Conservation (phyloP, 2,888 invertebrate species). For the Microctonus aethiopoides region DNA sequence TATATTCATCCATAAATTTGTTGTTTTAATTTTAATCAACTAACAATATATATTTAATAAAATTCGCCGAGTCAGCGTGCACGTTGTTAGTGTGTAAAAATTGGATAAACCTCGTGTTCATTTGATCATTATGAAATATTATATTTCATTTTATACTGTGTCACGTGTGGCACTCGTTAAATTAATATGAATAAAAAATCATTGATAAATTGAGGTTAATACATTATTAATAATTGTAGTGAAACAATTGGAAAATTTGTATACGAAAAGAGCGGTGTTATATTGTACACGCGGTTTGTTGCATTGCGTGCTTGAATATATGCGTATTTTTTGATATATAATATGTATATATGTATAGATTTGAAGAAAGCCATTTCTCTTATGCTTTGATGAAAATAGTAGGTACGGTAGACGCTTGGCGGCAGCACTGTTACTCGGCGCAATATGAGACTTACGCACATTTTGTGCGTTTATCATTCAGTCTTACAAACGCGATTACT, state of each 20-base stretch:
- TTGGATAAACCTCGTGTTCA: conserved; percentile 38
- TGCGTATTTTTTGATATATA: no score
- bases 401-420: conserved; percentile 29
- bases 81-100: conserved; percentile 21
- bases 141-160: conserved; percentile 4
- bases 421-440: conserved; percentile 14
- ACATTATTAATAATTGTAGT: background rate
- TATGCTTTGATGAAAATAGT: conserved; percentile 34
- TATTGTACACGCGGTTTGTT: conserved; percentile 31
- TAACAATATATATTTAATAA: conserved; percentile 16
- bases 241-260: background rate
- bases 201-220: background rate
- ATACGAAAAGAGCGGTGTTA: conserved; percentile 15
- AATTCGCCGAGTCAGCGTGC: conserved; percentile 58
- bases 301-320: conserved; percentile 27
- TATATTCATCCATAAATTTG: background rate
- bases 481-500: background rate
- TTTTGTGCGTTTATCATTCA: conserved; percentile 4
- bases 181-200: background rate
- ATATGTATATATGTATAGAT: no score
- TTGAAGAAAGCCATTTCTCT: conserved; percentile 35
- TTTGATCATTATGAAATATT: background rate
- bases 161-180: background rate
- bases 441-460: background rate
- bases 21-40: conserved; percentile 1